A percentile compares a stretch with the other conserved stretches of the same genome.
These are phyloP conservation scores for Rhopalosiphum nymphaeae DNA, from an alignment of 2,888 invertebrate species.

Conservation along the genomic window DNA sequence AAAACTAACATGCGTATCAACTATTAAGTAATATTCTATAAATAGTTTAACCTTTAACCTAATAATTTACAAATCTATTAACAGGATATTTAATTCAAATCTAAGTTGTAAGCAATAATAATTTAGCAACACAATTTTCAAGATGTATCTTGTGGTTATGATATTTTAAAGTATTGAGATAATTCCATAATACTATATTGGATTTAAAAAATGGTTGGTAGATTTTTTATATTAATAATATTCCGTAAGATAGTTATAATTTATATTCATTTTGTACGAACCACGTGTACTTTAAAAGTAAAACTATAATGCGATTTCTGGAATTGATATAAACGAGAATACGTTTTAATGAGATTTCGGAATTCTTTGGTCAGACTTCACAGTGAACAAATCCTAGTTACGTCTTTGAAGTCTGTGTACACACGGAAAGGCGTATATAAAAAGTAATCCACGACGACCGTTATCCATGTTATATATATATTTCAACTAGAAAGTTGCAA, in stretches of 20 bases:
- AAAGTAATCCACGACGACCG: background rate
- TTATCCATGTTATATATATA: background rate
- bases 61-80: background rate
- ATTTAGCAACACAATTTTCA: background rate
- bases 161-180: background rate
- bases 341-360: background rate
- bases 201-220: background rate
- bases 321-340: constrained; percentile 8
- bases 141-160: background rate
- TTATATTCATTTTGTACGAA: background rate
- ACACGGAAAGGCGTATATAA: background rate
- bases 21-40: background rate
- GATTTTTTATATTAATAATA: background rate
- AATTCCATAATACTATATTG: background rate
- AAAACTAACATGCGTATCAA: background rate
- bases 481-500: constrained; percentile 12
- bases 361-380: background rate
- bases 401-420: background rate
- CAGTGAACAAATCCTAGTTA: background rate
- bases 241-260: background rate
- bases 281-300: background rate
- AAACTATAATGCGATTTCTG: background rate
- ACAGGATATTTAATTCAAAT: background rate
- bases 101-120: background rate
- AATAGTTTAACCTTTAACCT: background rate